phyloP scores from a whole-genome alignment of 2,888 invertebrate species.

The Dendrolimus houi region DNA sequence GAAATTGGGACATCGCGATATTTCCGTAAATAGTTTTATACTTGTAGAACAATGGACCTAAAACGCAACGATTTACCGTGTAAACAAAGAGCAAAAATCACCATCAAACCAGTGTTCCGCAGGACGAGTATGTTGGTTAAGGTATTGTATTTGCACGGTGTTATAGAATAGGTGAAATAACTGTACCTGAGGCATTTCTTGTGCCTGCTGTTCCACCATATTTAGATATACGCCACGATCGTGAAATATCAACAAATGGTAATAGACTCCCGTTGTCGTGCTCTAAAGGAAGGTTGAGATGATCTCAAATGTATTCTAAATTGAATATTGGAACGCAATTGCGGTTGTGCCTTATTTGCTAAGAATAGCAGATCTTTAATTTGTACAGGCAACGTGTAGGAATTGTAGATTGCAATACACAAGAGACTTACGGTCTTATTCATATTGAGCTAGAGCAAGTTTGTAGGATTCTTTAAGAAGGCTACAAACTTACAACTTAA shows the following conservation, averaged over 20 bases:
- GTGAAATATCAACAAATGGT: constrained; percentile 12
- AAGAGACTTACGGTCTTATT: no score
- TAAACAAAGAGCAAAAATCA: constrained; percentile 23
- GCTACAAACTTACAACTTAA: no score
- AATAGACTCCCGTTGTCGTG: not conserved
- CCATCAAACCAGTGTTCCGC: constrained; percentile 48
- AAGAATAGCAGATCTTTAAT: no score
- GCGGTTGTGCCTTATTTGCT: not conserved
- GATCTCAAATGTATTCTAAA: not conserved
- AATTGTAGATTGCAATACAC: no score
- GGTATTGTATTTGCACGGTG: constrained; percentile 27
- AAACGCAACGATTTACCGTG: not conserved
- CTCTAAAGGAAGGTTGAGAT: not conserved
- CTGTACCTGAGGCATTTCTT: constrained; percentile 42
- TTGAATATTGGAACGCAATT: not conserved
- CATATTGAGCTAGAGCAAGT: no score
- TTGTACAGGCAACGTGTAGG: no score
- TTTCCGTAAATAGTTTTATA: no score
- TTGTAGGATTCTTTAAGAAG: no score
- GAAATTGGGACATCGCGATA: no score
- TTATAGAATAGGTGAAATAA: constrained; percentile 40
- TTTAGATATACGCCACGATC: constrained; percentile 14
- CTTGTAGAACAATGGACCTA: not conserved
- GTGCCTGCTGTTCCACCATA: constrained; percentile 39
- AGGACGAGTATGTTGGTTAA: constrained; percentile 45